Conservation (phyloP, 2,797 vertebrate genomes). For the Staurois parvus region DNA sequence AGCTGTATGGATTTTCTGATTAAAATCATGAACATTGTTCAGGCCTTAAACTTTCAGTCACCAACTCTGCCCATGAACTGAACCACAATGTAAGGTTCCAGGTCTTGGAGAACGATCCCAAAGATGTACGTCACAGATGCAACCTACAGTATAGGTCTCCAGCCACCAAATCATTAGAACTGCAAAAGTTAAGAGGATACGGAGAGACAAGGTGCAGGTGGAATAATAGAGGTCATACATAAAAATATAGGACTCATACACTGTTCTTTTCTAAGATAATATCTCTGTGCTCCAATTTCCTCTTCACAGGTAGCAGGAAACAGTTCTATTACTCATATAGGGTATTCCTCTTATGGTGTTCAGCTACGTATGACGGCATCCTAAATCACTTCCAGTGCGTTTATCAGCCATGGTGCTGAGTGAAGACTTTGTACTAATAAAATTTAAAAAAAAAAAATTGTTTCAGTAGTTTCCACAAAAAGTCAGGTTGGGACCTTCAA, state of each 20-base stretch:
- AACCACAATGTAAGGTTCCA: background rate
- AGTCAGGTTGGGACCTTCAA: background rate
- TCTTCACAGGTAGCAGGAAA: background rate
- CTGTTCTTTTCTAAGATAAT: slow-evolving; percentile 6
- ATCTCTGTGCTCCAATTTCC: background rate
- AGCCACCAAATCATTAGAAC: background rate
- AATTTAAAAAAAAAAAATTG: background rate
- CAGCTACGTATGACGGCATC: background rate
- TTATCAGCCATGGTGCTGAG: background rate
- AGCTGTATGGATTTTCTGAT: background rate
- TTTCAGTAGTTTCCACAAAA: background rate
- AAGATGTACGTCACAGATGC: background rate
- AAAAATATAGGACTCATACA: background rate
- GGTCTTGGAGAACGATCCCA: background rate
- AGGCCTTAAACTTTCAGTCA: too few species aligned
- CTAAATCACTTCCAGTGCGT: background rate
- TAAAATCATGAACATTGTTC: too few species aligned
- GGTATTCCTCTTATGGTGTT: background rate
- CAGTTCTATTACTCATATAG: background rate
- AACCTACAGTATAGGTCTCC: too few species aligned
- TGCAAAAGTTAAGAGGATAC: background rate
- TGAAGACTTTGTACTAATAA: background rate
- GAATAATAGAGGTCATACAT: background rate
- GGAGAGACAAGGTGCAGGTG: too few species aligned
- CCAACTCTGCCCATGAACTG: too few species aligned